Evolutionary conservation across 2,797 vertebrate genomes (phyloP).

Genomic region (Jordanella pulchra): DNA sequence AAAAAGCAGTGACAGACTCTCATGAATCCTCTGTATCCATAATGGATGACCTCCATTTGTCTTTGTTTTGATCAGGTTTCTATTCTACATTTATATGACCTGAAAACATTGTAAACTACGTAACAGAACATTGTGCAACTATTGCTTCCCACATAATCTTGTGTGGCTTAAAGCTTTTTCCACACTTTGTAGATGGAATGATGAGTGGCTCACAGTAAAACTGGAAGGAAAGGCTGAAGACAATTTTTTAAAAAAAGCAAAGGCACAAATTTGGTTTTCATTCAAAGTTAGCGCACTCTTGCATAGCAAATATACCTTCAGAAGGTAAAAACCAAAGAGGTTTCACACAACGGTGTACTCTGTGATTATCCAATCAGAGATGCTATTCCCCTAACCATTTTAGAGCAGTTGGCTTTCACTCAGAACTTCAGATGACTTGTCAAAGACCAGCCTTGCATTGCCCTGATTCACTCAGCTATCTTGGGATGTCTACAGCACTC

Average conservation of each 20-base stretch:
- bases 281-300: conserved; percentile 8
- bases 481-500: conserved; percentile 17
- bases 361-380: conserved; percentile 47
- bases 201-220: conserved; percentile 15
- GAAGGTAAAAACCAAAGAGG: conserved; percentile 10
- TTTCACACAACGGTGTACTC: conserved; percentile 11
- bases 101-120: conserved; percentile 26
- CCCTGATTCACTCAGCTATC: conserved; percentile 15
- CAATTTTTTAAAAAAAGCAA: conserved; percentile 20
- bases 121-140: conserved; percentile 24
- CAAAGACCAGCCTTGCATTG: conserved; percentile 11
- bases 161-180: conserved; percentile 23
- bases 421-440: conserved; percentile 41
- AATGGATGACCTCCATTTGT: conserved; percentile 43
- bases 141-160: conserved; percentile 10
- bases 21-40: conserved; percentile 32
- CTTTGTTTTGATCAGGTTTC: conserved; percentile 17
- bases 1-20: conserved; percentile 41
- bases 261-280: conserved; percentile 23
- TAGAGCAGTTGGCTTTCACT: conserved; percentile 28
- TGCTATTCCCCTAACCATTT: conserved; percentile 16
- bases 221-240: not conserved
- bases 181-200: conserved; percentile 7
- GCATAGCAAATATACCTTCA: conserved; percentile 19
- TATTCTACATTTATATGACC: conserved; percentile 5